A percentile compares a stretch with the other conserved stretches of the same genome.
These are phyloP conservation scores for Sula dactylatra DNA, from an alignment of 2,113 vertebrate species.

Conservation along the genomic window DNA sequence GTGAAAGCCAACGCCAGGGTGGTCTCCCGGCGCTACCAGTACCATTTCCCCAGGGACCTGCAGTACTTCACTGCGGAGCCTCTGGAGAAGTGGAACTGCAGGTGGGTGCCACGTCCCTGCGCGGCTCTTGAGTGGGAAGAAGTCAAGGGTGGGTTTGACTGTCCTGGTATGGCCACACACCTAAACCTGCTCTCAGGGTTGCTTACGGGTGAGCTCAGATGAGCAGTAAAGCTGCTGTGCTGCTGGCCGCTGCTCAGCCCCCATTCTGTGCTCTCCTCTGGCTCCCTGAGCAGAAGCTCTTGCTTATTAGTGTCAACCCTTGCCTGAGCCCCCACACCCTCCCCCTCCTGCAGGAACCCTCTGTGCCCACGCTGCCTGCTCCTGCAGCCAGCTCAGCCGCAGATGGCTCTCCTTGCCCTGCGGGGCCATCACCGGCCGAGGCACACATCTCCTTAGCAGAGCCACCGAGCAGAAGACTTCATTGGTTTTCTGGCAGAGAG, in stretches of 20 bases:
- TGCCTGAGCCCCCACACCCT: neutral
- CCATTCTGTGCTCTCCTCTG: neutral
- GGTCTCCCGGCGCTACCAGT: constrained; percentile 54
- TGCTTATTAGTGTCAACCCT: neutral
- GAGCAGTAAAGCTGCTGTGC: rapidly evolving
- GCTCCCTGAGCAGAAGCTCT: neutral
- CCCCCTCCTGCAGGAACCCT: neutral
- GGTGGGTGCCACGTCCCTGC: constrained; percentile 3
- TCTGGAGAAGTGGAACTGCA: constrained; percentile 65
- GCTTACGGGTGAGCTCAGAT: rapidly evolving
- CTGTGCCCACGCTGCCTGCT: neutral
- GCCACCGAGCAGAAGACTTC: neutral
- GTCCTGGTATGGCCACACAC: rapidly evolving
- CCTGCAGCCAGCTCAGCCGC: rapidly evolving
- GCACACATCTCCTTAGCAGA: neutral
- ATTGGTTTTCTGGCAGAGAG: neutral
- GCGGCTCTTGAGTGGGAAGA: rapidly evolving
- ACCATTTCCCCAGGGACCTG: constrained; percentile 71
- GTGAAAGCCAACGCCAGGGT: constrained; percentile 56
- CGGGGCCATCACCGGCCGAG: rapidly evolving
- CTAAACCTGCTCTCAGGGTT: neutral
- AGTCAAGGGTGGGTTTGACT: neutral
- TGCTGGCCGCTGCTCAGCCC: neutral
- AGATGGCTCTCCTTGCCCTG: neutral
- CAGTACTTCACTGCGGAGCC: constrained; percentile 65